Evolutionary conservation across 2,797 vertebrate genomes (phyloP), one percentile per base, ranked within the genome.

Genomic region (Petrocephalus sullivani): DNA sequence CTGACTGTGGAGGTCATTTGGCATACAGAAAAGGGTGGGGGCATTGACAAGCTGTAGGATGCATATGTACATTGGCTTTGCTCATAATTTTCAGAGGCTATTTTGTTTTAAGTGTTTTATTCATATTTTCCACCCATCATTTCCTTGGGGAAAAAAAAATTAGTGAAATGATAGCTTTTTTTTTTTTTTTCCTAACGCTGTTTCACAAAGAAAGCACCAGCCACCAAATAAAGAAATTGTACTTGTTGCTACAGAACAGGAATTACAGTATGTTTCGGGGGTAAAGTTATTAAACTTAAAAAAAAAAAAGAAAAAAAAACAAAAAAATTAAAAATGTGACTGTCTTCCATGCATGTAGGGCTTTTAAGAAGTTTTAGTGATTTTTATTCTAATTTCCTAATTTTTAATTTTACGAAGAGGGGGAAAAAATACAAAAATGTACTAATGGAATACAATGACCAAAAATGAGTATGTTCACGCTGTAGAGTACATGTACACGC

Each of bases 341-440:
- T 89, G 95, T 96, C 95, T 96, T 96, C 95, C 95, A 95, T 95
- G 95, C 95, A 96, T 96, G 95, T 95, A 94, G 93, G 92, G 57
- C 94, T 94, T 95, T 95, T 91, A 95, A 95, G 93, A 93, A 93
- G 94, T 95, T 92, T 92, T 93, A 91, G 89, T 90, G 41, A 90
- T 93, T 91, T 94, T 95, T 95, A 92, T 93, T 93, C 93, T 93
- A 92, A 91, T 88, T 93, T 90, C 92, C 92, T 90, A 88, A 41
- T 90, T 91, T 94, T 94, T 93, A 90, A 91, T 93, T 94, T 92
- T 92, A 93, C 91, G 49, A 83, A 92, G 90, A 92, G 89, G 91
- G 89, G 91, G 90, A 88, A 75, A 88, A 49, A 86, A 53, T 60
- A 88, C 53, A 89, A 75, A 88, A 54, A 49, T 87, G 46, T 60